These are phyloP conservation scores for Drepana arcuata DNA, from an alignment of 1,140 invertebrate species.

Conservation along the genomic window DNA sequence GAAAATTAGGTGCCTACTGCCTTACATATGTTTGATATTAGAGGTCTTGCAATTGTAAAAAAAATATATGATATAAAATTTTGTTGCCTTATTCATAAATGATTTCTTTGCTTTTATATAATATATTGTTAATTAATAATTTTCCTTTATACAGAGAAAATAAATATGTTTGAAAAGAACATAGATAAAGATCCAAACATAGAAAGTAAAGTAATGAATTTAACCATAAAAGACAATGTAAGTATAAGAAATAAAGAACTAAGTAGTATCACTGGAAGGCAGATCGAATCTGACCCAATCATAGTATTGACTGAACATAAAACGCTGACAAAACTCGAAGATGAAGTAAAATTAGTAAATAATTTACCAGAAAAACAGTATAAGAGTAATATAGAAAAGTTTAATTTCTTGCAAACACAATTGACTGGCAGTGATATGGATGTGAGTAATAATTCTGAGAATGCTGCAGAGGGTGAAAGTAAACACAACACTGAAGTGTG, in stretches of 20 bases:
- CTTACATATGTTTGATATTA: too few relatives aligned
- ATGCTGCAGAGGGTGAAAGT: too few relatives aligned
- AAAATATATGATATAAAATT: too few relatives aligned
- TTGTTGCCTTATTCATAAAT: too few relatives aligned
- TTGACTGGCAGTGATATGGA: conserved; percentile 27
- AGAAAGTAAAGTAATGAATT: conserved; percentile 43
- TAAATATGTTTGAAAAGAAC: conserved; percentile 64
- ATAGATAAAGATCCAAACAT: conserved; percentile 45
- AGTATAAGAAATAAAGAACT: conserved; percentile 21
- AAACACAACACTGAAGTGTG: too few relatives aligned
- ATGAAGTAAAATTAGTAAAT: conserved; percentile 14
- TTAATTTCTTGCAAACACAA: conserved; percentile 64
- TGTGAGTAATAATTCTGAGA: conserved; percentile 14
- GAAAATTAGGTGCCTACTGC: too few relatives aligned
- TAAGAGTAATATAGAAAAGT: conserved; percentile 53
- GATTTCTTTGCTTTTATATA: neutral
- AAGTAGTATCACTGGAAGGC: conserved; percentile 12
- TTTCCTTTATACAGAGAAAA: conserved; percentile 53
- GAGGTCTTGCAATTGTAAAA: too few relatives aligned
- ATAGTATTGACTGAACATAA: conserved; percentile 3
- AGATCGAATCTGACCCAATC: conserved; percentile 12
- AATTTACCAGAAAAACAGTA: conserved; percentile 44
- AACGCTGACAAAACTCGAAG: conserved; percentile 1
- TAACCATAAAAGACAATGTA: conserved; percentile 49
- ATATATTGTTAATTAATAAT: too few relatives aligned